Evolutionary conservation across 2,888 invertebrate genomes (phyloP), one percentile per base, ranked within the genome.

Genomic region (Elysia crispata): DNA sequence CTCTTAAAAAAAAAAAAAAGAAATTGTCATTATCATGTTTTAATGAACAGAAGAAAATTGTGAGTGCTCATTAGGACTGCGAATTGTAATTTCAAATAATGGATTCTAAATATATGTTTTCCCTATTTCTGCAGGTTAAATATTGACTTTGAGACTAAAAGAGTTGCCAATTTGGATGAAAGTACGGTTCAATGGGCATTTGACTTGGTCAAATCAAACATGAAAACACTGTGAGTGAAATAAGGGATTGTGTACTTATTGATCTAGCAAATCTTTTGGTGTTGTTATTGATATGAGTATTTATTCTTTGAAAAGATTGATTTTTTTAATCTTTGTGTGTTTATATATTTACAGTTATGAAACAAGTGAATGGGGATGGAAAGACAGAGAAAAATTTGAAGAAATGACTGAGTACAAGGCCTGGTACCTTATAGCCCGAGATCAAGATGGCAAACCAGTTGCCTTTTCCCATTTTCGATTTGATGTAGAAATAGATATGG

Each of bases 401-500:
- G 96, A 96, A 92, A 94, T 96, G 94, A 94, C 93, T 31, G 95
- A 96, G 86, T 95, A 95, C 79, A 92, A 94, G 60, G 95, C 96
- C 3, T 95, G 95, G 94, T 96, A 95, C 91, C 93, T 96, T 50
- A 93, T 96, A 81, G 95, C 88, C 23, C 79, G 86, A 69, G 88
- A 91, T 77, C 77, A 80, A 6, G 86, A 86, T 18, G 80, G 84
- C 20, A 86, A 86, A 77, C 94, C 94, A 0, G 92, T 96, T 76
- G 97, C 95, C 1, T 96, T 96, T 92, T 94, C 95, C 77, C 96
- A 97, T 92, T 96, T 96, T 91, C 93, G 96, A 90, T 96, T 96
- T 92, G 96, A 96, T 90, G 93, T 96, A 92, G 96, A 97, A 90
- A 94, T 94, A 90, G 95, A 95, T 74, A 95, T 95, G 89, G 87